Conservation (phyloP, 2,797 vertebrate genomes). For the Sylvilagus floridanus region DNA sequence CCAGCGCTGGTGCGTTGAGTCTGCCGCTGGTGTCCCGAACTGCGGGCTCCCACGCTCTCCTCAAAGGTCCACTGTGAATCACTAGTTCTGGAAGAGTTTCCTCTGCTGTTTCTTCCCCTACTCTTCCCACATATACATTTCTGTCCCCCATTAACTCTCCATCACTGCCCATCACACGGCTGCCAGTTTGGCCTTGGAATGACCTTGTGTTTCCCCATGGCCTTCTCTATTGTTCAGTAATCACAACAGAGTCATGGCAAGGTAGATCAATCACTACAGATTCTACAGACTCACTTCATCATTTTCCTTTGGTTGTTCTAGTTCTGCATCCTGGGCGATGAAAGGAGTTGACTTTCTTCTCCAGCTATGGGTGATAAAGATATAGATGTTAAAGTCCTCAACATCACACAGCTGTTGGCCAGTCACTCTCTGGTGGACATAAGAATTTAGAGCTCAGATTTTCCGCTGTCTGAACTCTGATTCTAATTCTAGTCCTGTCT, state of each 20-base stretch:
- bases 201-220: slow-evolving; percentile 83
- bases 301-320: slow-evolving; percentile 85
- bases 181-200: slow-evolving; percentile 84
- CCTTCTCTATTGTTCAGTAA: slow-evolving; percentile 81
- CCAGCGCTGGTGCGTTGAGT: too few relatives aligned
- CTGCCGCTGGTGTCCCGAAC: too few relatives aligned
- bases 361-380: slow-evolving; percentile 61
- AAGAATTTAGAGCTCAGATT: slow-evolving; percentile 45
- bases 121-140: slow-evolving; percentile 75
- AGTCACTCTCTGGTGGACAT: background rate
- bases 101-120: too few relatives aligned
- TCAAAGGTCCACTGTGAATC: too few relatives aligned
- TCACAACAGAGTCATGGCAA: slow-evolving; percentile 92
- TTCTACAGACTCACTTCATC: slow-evolving; percentile 93
- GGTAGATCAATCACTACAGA: slow-evolving; percentile 94
- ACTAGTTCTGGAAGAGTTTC: too few relatives aligned
- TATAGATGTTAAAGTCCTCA: too few relatives aligned
- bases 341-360: slow-evolving; percentile 67
- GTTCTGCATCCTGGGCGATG: slow-evolving; percentile 82
- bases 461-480: background rate
- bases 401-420: background rate
- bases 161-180: slow-evolving; percentile 91
- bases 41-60: too few relatives aligned
- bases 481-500: background rate
- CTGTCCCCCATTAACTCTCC: slow-evolving; percentile 87